Percentiles rank a stretch among this genome's conserved stretches.
Conservation (phyloP, 2,888 invertebrate genomes). For the Acronicta psi region DNA sequence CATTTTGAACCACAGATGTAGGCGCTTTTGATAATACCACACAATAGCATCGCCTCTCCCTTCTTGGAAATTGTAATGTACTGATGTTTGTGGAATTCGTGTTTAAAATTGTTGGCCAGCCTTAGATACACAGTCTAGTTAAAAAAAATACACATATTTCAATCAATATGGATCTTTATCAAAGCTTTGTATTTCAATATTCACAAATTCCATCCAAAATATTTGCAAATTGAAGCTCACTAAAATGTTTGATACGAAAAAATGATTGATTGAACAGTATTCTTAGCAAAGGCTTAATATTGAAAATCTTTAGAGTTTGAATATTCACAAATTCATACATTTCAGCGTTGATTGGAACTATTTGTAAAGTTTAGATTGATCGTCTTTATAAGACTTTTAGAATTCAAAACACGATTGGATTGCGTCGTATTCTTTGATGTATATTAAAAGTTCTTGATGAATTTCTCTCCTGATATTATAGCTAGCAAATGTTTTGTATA, state of each 20-base stretch:
- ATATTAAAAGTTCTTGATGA: conserved; percentile 27
- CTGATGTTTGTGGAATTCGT: conserved; percentile 27
- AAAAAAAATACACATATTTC: conserved; percentile 2
- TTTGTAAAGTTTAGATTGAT: conserved; percentile 50
- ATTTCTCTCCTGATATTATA: conserved; percentile 11
- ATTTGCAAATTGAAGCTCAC: conserved; percentile 7
- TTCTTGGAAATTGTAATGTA: conserved; percentile 33
- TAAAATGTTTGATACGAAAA: conserved; percentile 12
- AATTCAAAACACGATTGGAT: conserved; percentile 37
- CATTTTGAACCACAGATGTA: conserved; percentile 55
- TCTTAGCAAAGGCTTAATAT: conserved; percentile 26
- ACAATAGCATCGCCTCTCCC: conserved; percentile 40
- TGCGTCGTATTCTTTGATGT: conserved; percentile 35
- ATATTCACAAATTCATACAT: conserved; percentile 42
- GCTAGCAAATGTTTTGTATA: conserved; percentile 16
- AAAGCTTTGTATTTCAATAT: conserved; percentile 3
- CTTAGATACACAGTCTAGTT: neutral
- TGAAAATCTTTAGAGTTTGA: conserved; percentile 35
- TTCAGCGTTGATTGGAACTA: conserved; percentile 43
- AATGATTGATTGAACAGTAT: conserved; percentile 25
- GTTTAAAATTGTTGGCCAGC: conserved; percentile 18
- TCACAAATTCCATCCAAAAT: conserved; percentile 4
- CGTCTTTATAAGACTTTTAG: conserved; percentile 31
- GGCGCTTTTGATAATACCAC: conserved; percentile 44
- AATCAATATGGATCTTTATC: neutral